These are phyloP conservation scores for Macrophya alboannulata DNA, from an alignment of 2,888 invertebrate genomes.

Conservation along the genomic window DNA sequence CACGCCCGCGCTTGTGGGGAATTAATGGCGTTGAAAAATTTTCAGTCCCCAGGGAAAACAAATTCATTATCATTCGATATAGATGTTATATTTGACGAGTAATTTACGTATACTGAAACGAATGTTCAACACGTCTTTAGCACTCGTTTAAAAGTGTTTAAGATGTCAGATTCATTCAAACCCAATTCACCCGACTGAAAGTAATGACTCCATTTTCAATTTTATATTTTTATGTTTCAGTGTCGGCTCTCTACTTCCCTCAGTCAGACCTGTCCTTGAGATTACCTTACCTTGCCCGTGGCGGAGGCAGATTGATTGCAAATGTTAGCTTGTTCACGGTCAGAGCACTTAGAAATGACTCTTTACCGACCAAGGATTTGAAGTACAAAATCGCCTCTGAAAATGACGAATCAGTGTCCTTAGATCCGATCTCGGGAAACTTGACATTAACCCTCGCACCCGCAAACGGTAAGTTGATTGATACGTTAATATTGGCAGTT, in stretches of 20 bases:
- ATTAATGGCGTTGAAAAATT: not conserved
- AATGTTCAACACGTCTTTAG: not conserved
- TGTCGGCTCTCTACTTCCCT: conserved; percentile 77
- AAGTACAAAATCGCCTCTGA: conserved; percentile 69
- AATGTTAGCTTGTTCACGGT: conserved; percentile 69
- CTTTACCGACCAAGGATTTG: conserved; percentile 64
- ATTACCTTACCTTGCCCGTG: conserved; percentile 69
- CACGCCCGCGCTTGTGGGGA: not conserved
- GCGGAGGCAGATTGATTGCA: conserved; percentile 62
- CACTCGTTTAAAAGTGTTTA: not conserved
- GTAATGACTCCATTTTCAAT: not conserved
- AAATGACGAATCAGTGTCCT: conserved; percentile 63
- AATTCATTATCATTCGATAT: not conserved
- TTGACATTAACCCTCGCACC: conserved; percentile 61
- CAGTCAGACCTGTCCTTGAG: conserved; percentile 74
- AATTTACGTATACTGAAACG: not conserved
- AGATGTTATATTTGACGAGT: not conserved
- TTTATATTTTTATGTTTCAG: conserved; percentile 52
- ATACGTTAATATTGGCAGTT: too few species aligned
- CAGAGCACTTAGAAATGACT: conserved; percentile 72
- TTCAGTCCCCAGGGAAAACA: not conserved
- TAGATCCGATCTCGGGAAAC: conserved; percentile 63
- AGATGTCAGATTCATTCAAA: not conserved
- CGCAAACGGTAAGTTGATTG: not conserved
- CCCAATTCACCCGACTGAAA: not conserved